A percentile compares a stretch with the other conserved stretches of the same genome.
Conservation (phyloP, 2,797 vertebrate species). For the Catostomus latipinnis region DNA sequence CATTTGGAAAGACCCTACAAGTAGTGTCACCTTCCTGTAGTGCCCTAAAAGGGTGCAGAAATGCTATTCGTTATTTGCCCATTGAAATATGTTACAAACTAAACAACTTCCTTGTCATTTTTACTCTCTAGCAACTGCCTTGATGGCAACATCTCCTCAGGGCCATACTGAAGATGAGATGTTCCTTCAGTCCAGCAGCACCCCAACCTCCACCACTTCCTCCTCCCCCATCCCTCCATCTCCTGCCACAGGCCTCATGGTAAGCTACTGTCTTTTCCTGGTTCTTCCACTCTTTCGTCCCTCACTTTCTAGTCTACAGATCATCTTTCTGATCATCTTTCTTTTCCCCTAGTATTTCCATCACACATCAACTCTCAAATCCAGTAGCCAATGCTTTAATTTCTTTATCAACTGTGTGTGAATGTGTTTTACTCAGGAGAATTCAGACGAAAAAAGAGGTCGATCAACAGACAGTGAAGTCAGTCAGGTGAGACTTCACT, state of each 20-base stretch:
- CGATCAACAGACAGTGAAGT: constrained; percentile 93
- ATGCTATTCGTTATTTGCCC: too few species aligned
- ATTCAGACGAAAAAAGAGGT: constrained; percentile 92
- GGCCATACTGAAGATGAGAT: constrained; percentile 93
- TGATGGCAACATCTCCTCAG: constrained; percentile 92
- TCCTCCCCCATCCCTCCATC: constrained; percentile 93
- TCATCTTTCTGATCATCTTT: not conserved
- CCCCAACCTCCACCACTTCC: constrained; percentile 94
- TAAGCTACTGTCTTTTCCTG: constrained; percentile 65
- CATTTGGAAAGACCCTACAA: too few species aligned
- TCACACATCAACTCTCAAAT: too few species aligned
- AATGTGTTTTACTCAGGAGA: constrained; percentile 83
- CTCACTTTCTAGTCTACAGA: too few species aligned
- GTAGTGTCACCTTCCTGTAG: too few species aligned
- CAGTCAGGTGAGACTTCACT: constrained; percentile 83
- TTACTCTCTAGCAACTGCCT: constrained; percentile 78
- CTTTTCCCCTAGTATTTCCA: too few species aligned
- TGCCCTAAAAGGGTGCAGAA: too few species aligned
- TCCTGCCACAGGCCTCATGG: constrained; percentile 88
- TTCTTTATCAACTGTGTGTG: constrained; percentile 38
- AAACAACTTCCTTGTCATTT: not conserved
- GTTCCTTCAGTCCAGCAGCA: constrained; percentile 94
- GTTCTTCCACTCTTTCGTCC: too few species aligned
- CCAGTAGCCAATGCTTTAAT: too few species aligned
- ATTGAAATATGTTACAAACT: not conserved